A percentile compares a stretch with the other conserved stretches of the same genome.
Evolutionary conservation across 2,888 invertebrate genomes (phyloP).

Genomic region (Drosophila affinis): DNA sequence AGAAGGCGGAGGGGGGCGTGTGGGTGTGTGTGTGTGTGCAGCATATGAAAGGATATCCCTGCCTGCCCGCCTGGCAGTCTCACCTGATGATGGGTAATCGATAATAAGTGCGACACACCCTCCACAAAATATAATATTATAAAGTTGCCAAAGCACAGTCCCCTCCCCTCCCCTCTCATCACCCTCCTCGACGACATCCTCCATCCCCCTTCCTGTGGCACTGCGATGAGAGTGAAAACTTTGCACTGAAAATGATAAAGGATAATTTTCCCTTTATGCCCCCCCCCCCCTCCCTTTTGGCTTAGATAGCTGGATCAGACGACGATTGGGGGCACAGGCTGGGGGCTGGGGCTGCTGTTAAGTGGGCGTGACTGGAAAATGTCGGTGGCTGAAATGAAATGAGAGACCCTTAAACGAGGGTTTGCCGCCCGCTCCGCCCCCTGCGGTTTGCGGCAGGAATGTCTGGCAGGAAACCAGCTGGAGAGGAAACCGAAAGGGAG

Average conservation of each 20-base stretch:
- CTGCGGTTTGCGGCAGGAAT: conserved; percentile 24
- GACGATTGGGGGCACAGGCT: background rate
- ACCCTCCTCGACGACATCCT: too few species aligned
- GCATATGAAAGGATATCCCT: background rate
- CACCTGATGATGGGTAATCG: conserved; percentile 72
- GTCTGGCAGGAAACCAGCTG: conserved; percentile 24
- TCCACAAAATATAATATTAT: conserved; percentile 36
- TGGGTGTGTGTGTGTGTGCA: conserved; percentile 46
- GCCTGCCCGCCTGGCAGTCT: conserved; percentile 58
- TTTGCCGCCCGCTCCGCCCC: background rate
- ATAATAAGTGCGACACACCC: conserved; percentile 63
- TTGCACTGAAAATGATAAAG: conserved; percentile 64
- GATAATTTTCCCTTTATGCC: conserved; percentile 39
- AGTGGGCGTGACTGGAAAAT: conserved; percentile 67
- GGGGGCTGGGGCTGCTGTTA: conserved; percentile 37
- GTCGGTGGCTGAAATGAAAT: conserved; percentile 10
- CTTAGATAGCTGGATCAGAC: conserved; percentile 35
- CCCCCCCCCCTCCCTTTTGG: conserved; percentile 1
- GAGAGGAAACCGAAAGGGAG: background rate
- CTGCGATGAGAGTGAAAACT: conserved; percentile 45
- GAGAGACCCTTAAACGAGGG: conserved; percentile 2
- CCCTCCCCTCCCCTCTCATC: conserved; percentile 11
- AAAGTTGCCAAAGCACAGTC: conserved; percentile 42
- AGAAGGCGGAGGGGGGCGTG: conserved; percentile 43
- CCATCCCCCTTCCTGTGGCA: background rate